A percentile compares a stretch with the other conserved stretches of the same genome.
phyloP scores from a whole-genome alignment of 2,113 vertebrate species.

The Brachyhypopomus occidentalis region DNA sequence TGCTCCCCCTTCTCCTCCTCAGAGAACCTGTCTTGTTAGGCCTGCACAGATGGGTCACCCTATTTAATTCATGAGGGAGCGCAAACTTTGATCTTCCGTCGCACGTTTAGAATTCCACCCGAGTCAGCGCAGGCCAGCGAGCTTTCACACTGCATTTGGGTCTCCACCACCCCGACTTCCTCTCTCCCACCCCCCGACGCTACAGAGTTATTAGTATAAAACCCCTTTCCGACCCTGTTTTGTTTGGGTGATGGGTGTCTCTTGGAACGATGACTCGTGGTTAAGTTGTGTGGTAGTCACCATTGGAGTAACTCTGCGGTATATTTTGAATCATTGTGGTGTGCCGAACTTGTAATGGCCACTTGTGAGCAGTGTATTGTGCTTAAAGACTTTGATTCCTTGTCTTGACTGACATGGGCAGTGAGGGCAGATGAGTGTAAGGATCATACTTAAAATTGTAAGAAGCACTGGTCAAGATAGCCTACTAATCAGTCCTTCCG shows the following conservation, averaged over 20 bases:
- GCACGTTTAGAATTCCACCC: conserved; percentile 60
- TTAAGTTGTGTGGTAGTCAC: too few species aligned
- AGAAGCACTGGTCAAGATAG: neutral
- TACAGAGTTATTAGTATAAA: neutral
- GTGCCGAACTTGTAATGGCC: neutral
- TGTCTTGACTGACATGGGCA: neutral
- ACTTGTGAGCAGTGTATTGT: neutral
- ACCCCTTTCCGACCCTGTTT: too few species aligned
- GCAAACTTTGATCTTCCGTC: conserved; percentile 68
- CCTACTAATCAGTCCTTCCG: neutral
- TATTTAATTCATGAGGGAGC: conserved; percentile 74
- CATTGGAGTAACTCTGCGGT: too few species aligned
- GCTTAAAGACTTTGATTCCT: neutral
- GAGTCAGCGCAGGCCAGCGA: conserved; percentile 42
- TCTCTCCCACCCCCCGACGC: conserved; percentile 6
- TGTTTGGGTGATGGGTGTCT: too few species aligned
- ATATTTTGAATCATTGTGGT: neutral
- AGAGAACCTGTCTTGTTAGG: conserved; percentile 51
- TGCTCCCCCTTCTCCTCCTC: conserved; percentile 36
- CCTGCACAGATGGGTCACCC: conserved; percentile 67
- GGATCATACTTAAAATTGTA: neutral
- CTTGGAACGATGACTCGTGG: too few species aligned
- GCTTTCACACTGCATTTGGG: neutral
- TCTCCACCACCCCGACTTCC: conserved; percentile 24
- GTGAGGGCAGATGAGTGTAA: neutral